These are phyloP conservation scores for Diplodus puntazzo DNA, from an alignment of 2,797 vertebrate species.

Conservation along the genomic window DNA sequence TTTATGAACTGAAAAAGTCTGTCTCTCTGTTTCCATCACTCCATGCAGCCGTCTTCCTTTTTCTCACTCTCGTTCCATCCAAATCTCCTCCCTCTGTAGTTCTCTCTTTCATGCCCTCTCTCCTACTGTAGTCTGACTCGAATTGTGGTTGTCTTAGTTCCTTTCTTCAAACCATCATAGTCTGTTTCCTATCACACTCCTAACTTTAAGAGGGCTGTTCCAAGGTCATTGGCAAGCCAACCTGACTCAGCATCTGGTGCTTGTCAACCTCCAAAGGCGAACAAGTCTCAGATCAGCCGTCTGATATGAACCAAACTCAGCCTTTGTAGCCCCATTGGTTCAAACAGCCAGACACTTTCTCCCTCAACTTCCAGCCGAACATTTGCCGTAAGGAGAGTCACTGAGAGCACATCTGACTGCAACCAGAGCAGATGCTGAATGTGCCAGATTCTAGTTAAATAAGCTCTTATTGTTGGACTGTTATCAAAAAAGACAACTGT, in stretches of 20 bases:
- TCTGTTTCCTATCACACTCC: slow-evolving; percentile 66
- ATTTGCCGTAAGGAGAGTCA: slow-evolving; percentile 42
- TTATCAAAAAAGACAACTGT: slow-evolving; percentile 30
- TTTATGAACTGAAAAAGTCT: slow-evolving; percentile 21
- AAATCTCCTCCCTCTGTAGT: slow-evolving; percentile 32
- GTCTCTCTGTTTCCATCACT: background rate
- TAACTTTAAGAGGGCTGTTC: slow-evolving; percentile 42
- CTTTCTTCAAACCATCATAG: slow-evolving; percentile 63
- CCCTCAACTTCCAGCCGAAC: slow-evolving; percentile 40
- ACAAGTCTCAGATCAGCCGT: slow-evolving; percentile 51
- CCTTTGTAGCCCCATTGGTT: slow-evolving; percentile 35
- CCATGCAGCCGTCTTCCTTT: slow-evolving; percentile 40
- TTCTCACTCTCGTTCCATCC: slow-evolving; percentile 48
- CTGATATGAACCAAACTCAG: slow-evolving; percentile 35
- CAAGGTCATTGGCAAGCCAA: slow-evolving; percentile 41
- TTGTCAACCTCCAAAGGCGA: slow-evolving; percentile 47
- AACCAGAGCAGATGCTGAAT: slow-evolving; percentile 15
- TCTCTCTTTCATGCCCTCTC: slow-evolving; percentile 46
- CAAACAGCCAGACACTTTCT: slow-evolving; percentile 23
- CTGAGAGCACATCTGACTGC: slow-evolving; percentile 13
- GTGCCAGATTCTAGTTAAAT: slow-evolving; percentile 1
- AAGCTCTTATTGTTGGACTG: slow-evolving; percentile 9
- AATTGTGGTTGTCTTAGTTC: slow-evolving; percentile 64
- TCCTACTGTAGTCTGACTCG: slow-evolving; percentile 53
- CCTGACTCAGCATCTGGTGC: slow-evolving; percentile 55